Conservation (phyloP, 2,888 invertebrate genomes). For the Drosophila monieri region DNA sequence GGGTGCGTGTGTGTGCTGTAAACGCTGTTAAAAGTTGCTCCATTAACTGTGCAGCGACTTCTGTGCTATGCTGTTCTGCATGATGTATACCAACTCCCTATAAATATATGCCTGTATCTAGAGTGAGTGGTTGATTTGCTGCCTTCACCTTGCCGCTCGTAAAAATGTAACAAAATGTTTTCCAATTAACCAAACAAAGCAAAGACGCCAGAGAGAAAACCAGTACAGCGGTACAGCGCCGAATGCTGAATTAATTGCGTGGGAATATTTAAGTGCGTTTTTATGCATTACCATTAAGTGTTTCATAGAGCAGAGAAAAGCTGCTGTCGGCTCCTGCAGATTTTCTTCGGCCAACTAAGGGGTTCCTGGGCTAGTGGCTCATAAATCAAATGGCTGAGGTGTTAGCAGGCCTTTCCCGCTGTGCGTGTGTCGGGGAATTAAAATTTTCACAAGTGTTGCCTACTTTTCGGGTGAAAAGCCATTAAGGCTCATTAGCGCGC, state of each 20-base stretch:
- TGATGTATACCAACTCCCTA: background rate
- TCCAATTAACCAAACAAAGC: slow-evolving; percentile 79
- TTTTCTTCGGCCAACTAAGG: slow-evolving; percentile 16
- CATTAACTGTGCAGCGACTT: slow-evolving; percentile 48
- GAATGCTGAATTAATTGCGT: slow-evolving; percentile 76
- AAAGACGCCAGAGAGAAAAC: background rate
- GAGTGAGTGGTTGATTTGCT: slow-evolving; percentile 34
- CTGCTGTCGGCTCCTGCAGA: slow-evolving; percentile 7
- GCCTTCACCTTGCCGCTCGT: slow-evolving; percentile 72
- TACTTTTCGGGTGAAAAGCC: slow-evolving; percentile 58
- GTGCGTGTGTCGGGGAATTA: slow-evolving; percentile 57
- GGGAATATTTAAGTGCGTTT: slow-evolving; percentile 78
- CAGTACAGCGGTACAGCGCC: slow-evolving; percentile 17
- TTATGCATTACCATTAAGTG: slow-evolving; percentile 68
- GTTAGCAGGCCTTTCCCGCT: slow-evolving; percentile 47
- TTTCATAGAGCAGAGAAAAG: slow-evolving; percentile 2
- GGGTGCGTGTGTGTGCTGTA: slow-evolving; percentile 38
- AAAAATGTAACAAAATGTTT: slow-evolving; percentile 79
- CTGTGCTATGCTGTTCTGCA: slow-evolving; percentile 12
- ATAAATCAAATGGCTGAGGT: slow-evolving; percentile 69
- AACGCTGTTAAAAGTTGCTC: slow-evolving; percentile 49
- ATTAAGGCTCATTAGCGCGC: slow-evolving; percentile 66
- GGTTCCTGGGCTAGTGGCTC: slow-evolving; percentile 46
- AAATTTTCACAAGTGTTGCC: slow-evolving; percentile 70
- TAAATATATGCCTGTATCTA: background rate